phyloP scores from a whole-genome alignment of 2,888 invertebrate species.

The Lasioglossum figueresi region DNA sequence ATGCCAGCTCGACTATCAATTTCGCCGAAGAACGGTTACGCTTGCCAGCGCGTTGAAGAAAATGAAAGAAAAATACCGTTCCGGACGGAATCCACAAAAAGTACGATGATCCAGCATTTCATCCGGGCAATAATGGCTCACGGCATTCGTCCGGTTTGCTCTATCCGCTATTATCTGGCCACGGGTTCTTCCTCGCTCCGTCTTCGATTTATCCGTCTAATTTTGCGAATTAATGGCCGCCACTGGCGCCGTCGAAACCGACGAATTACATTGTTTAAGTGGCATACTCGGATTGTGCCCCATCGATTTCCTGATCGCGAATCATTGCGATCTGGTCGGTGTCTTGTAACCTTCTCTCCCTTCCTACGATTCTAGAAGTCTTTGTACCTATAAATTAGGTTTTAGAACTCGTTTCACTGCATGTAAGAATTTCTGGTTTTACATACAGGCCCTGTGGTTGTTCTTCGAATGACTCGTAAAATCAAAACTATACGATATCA shows the following conservation, averaged over 20 bases:
- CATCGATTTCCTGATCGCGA: constrained; percentile 26
- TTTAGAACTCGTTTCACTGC: constrained; percentile 36
- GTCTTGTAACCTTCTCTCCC: background rate
- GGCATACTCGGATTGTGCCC: constrained; percentile 17
- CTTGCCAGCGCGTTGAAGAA: background rate
- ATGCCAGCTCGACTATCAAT: constrained; percentile 9
- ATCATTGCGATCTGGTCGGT: background rate
- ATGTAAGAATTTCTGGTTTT: background rate
- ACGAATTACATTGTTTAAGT: constrained; percentile 67
- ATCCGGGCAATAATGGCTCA: constrained; percentile 49
- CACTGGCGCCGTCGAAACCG: constrained; percentile 34
- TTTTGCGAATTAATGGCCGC: constrained; percentile 70
- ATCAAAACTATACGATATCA: background rate
- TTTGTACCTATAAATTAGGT: constrained; percentile 43
- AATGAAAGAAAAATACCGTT: constrained; percentile 39
- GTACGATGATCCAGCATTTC: constrained; percentile 60
- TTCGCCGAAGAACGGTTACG: constrained; percentile 1
- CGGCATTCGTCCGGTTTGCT: constrained; percentile 45
- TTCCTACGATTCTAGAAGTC: constrained; percentile 21
- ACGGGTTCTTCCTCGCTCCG: constrained; percentile 33
- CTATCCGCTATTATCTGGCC: constrained; percentile 51
- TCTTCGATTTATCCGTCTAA: constrained; percentile 71
- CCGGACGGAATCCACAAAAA: constrained; percentile 36
- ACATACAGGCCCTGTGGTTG: background rate
- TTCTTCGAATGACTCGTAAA: background rate